Evolutionary conservation across 2,113 vertebrate species (phyloP).

Genomic region (Verasper variegatus): DNA sequence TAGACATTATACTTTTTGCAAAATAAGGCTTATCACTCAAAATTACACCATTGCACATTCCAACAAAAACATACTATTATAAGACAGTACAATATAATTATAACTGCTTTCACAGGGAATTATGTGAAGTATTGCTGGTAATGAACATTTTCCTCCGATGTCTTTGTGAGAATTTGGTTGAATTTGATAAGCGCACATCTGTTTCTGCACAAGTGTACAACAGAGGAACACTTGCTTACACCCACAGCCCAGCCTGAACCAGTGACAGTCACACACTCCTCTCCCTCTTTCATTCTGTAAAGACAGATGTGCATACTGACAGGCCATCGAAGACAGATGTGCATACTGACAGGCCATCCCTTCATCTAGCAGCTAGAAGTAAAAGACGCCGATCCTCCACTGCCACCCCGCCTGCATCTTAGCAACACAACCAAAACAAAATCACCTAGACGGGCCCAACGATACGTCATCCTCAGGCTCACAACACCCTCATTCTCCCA

Average conservation of each 20-base stretch:
- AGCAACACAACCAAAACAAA: slow-evolving; percentile 60
- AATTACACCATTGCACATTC: slow-evolving; percentile 51
- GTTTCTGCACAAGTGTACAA: slow-evolving; percentile 58
- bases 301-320: slow-evolving; percentile 70
- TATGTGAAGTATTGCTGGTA: slow-evolving; percentile 41
- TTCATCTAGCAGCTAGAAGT: slow-evolving; percentile 58
- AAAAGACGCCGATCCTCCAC: slow-evolving; percentile 19
- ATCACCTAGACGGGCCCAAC: slow-evolving; percentile 42
- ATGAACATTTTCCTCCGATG: slow-evolving; percentile 23
- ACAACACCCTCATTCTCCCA: slow-evolving; percentile 48
- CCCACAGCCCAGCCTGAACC: slow-evolving; percentile 48
- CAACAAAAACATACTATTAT: slow-evolving; percentile 51
- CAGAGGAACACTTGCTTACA: slow-evolving; percentile 46
- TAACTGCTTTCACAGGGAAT: slow-evolving; percentile 16
- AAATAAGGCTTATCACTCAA: slow-evolving; percentile 51
- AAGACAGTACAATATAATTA: slow-evolving; percentile 47
- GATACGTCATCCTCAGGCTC: slow-evolving; percentile 59
- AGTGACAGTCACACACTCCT: slow-evolving; percentile 43
- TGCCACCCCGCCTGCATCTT: slow-evolving; percentile 51
- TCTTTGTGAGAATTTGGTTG: slow-evolving; percentile 28
- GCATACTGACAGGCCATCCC: slow-evolving; percentile 50
- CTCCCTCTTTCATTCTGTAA: slow-evolving; percentile 37
- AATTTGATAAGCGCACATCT: slow-evolving; percentile 60
- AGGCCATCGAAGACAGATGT: slow-evolving; percentile 69
- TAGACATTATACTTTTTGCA: slow-evolving; percentile 35